Evolutionary conservation across 2,113 vertebrate species (phyloP).

Genomic region (Lates calcarifer): DNA sequence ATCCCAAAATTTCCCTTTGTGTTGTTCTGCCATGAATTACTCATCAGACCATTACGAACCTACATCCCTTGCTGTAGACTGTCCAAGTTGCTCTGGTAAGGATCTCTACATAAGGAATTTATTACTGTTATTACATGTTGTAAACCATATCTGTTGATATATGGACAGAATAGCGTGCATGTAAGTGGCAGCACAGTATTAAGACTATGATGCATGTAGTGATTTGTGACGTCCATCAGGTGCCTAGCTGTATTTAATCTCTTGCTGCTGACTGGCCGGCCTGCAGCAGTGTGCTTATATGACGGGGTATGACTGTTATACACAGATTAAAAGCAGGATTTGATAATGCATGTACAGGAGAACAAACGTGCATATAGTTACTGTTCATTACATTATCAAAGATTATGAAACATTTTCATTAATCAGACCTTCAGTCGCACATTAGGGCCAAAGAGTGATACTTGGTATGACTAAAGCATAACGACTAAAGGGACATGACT

Average conservation of each 20-base stretch:
- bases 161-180: constrained; percentile 40
- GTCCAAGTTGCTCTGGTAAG: constrained; percentile 17
- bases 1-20: no score
- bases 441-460: not conserved
- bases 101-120: constrained; percentile 58
- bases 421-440: not conserved
- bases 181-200: constrained; percentile 41
- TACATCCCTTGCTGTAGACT: constrained; percentile 9
- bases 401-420: not conserved
- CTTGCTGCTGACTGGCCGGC: constrained; percentile 17
- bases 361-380: not conserved
- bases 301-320: constrained; percentile 1
- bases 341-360: constrained; percentile 15
- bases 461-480: no score
- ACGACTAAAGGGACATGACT: no score
- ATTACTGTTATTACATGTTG: constrained; percentile 70
- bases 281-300: not conserved
- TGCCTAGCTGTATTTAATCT: constrained; percentile 46
- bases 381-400: not conserved
- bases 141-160: constrained; percentile 56
- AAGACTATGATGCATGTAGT: constrained; percentile 57
- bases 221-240: constrained; percentile 55
- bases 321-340: constrained; percentile 24
- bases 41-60: not conserved
- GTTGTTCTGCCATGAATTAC: constrained; percentile 1